Conservation (phyloP, 2,113 vertebrate genomes). For the Scomber japonicus region DNA sequence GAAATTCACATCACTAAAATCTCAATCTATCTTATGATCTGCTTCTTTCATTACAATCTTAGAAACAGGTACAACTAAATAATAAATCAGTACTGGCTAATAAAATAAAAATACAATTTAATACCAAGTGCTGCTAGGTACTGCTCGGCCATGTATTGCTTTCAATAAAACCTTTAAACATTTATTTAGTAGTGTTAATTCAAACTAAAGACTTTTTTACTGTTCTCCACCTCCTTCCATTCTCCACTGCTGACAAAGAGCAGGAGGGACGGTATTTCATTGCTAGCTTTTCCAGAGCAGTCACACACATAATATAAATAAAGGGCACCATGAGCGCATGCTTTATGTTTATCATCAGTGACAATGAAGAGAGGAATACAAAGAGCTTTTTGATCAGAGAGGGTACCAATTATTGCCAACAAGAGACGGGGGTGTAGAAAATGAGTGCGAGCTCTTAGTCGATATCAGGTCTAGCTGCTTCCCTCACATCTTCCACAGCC, state of each 20-base stretch:
- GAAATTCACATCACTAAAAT: too few species aligned
- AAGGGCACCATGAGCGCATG: constrained; percentile 36
- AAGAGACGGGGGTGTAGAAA: constrained; percentile 30
- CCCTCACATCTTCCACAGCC: constrained; percentile 30
- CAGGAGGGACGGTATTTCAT: constrained; percentile 22
- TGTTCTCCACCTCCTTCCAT: constrained; percentile 27
- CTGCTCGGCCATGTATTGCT: too few species aligned
- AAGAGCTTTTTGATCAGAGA: constrained; percentile 24
- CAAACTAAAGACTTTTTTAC: neutral
- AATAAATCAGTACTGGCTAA: too few species aligned
- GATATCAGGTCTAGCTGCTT: constrained; percentile 32
- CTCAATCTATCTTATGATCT: too few species aligned
- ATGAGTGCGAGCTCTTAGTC: constrained; percentile 35
- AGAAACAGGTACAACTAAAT: too few species aligned
- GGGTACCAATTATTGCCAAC: constrained; percentile 16
- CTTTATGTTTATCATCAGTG: constrained; percentile 34
- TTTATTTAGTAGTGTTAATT: too few species aligned
- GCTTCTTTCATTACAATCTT: too few species aligned
- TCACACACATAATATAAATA: constrained; percentile 25
- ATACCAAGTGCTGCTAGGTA: neutral
- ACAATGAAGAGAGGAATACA: constrained; percentile 29
- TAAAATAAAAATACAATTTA: too few species aligned
- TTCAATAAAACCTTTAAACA: too few species aligned
- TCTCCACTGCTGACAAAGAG: constrained; percentile 37
- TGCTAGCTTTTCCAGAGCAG: constrained; percentile 15